phyloP scores from a whole-genome alignment of 2,888 invertebrate species.

The Apodemia duryi region DNA sequence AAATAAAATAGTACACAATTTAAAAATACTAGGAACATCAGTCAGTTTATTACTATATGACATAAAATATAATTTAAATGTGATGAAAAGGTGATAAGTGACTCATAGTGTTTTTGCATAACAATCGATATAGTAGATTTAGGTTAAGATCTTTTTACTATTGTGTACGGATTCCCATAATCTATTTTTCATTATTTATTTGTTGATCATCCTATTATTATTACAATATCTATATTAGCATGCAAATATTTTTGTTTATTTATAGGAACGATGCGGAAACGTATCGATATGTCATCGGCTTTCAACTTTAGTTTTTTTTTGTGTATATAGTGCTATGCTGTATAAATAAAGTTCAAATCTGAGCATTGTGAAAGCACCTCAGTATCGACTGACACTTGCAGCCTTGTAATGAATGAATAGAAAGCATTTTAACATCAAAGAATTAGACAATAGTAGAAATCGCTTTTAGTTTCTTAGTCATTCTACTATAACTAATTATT shows the following conservation, averaged over 20 bases:
- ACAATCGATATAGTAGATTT: conserved; percentile 77
- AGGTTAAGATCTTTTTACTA: conserved; percentile 73
- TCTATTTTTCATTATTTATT: conserved; percentile 46
- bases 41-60: conserved; percentile 45
- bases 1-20: conserved; percentile 52
- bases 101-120: conserved; percentile 75
- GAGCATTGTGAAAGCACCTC: conserved; percentile 66
- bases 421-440: conserved; percentile 58
- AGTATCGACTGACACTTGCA: conserved; percentile 65
- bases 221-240: conserved; percentile 31
- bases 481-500: conserved; percentile 17
- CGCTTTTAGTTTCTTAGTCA: conserved; percentile 49
- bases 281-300: conserved; percentile 69
- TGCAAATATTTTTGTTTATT: conserved; percentile 68
- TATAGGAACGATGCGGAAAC: conserved; percentile 69
- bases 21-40: conserved; percentile 34
- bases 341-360: conserved; percentile 57
- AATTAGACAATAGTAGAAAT: conserved; percentile 61
- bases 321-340: conserved; percentile 52
- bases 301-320: conserved; percentile 61
- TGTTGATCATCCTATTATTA: conserved; percentile 23
- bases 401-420: conserved; percentile 67
- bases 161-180: conserved; percentile 56
- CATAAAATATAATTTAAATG: conserved; percentile 38
- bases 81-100: conserved; percentile 48